Percentiles rank a stretch among this genome's conserved stretches.
phyloP scores from a whole-genome alignment of 2,888 invertebrate genomes.

The Scaptodrosophila latifasciaeformis region DNA sequence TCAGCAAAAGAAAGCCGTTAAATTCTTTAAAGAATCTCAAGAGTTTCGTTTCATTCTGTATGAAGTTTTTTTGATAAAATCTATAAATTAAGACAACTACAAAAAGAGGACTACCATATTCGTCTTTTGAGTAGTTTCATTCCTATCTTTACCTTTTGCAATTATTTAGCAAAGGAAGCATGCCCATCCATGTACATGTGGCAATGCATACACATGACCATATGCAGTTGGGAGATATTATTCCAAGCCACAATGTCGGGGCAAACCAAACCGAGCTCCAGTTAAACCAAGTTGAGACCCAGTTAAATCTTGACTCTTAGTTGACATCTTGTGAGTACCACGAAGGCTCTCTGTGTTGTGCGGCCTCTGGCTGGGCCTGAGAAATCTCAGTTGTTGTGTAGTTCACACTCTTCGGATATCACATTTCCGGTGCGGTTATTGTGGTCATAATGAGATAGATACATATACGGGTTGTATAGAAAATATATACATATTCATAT shows the following conservation, averaged over 20 bases:
- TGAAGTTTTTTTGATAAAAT: no score
- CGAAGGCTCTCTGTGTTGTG: conserved; percentile 49
- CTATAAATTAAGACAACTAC: no score
- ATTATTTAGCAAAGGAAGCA: conserved; percentile 46
- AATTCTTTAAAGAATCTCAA: no score
- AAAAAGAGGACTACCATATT: no score
- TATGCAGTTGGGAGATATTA: background rate
- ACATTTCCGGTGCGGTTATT: conserved; percentile 59
- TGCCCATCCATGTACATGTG: conserved; percentile 44
- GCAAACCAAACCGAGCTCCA: no score
- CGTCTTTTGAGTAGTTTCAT: no score
- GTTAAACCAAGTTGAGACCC: no score
- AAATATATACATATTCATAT: conserved; percentile 1
- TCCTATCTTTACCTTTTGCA: conserved; percentile 14
- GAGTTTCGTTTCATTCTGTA: no score
- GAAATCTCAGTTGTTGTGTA: conserved; percentile 35
- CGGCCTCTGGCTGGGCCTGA: conserved; percentile 36
- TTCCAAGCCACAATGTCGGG: no score
- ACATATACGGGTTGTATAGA: conserved; percentile 4
- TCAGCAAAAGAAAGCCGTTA: no score
- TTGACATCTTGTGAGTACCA: conserved; percentile 29
- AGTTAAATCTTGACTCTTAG: conserved; percentile 19
- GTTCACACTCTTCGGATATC: conserved; percentile 37
- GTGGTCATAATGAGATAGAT: conserved; percentile 40
- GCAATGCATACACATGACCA: conserved; percentile 19